Percentiles rank a stretch among this genome's conserved stretches.
These are phyloP conservation scores for Beris chalybata DNA, from an alignment of 2,888 invertebrate species.

Conservation along the genomic window DNA sequence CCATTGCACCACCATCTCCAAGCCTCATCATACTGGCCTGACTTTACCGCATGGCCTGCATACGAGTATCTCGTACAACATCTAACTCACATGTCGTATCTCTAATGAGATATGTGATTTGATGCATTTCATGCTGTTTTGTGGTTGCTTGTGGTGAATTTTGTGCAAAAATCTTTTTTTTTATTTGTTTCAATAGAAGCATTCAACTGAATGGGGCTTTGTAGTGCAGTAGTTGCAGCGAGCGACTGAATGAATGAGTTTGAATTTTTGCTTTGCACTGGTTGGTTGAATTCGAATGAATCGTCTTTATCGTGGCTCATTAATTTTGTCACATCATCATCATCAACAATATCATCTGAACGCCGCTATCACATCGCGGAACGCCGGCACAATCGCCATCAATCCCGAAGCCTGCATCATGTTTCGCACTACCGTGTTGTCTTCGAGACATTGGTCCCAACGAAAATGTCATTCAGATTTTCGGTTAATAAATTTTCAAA, in stretches of 20 bases:
- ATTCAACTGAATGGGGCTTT: not conserved
- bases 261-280: conserved; percentile 14
- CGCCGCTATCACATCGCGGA: not conserved
- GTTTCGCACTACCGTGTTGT: conserved; percentile 3
- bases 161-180: not conserved
- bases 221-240: not conserved
- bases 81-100: conserved; percentile 6
- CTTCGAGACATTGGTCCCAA: conserved; percentile 13
- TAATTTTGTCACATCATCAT: conserved; percentile 41
- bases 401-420: conserved; percentile 1
- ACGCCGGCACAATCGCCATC: conserved; percentile 8
- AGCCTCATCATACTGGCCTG: too few relatives aligned
- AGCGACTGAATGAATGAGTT: not conserved
- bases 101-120: conserved; percentile 16
- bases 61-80: not conserved
- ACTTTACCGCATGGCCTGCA: too few relatives aligned
- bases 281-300: conserved; percentile 33
- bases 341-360: conserved; percentile 13
- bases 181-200: not conserved
- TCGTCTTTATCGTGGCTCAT: conserved; percentile 39
- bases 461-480: conserved; percentile 32
- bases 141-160: not conserved
- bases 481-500: conserved; percentile 39
- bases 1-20: not conserved
- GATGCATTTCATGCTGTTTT: conserved; percentile 15